Evolutionary conservation across 2,888 invertebrate genomes (phyloP).

Genomic region (Ectropis crepuscularia): DNA sequence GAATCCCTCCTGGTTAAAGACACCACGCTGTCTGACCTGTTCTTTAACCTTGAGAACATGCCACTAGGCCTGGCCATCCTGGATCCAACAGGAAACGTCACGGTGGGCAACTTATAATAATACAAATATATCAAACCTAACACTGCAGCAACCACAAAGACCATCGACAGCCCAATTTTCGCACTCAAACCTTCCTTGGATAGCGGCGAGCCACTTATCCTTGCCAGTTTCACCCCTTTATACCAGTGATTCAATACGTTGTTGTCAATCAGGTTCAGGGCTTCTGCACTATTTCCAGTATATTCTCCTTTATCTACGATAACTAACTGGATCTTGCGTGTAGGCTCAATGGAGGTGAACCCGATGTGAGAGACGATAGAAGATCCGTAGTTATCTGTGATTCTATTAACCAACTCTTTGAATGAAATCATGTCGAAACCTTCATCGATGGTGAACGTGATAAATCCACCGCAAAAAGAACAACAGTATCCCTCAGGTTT

Average conservation of each 20-base stretch:
- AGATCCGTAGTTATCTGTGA: conserved; percentile 53
- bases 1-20: conserved; percentile 74
- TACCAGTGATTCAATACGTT: conserved; percentile 56
- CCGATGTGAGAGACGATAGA: conserved; percentile 64
- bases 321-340: conserved; percentile 64
- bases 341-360: conserved; percentile 44
- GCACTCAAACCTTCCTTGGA: conserved; percentile 59
- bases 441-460: conserved; percentile 60
- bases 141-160: conserved; percentile 61
- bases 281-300: conserved; percentile 63
- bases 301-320: conserved; percentile 70
- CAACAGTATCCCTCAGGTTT: conserved; percentile 74
- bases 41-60: conserved; percentile 64
- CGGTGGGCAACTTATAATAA: conserved; percentile 62
- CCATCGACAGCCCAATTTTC: conserved; percentile 68
- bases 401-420: conserved; percentile 56
- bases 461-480: conserved; percentile 70
- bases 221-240: conserved; percentile 51
- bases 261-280: conserved; percentile 58
- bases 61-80: conserved; percentile 44
- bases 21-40: conserved; percentile 73
- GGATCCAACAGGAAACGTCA: conserved; percentile 47
- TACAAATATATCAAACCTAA: conserved; percentile 65
- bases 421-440: conserved; percentile 62
- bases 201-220: conserved; percentile 67